Conservation (phyloP, 2,888 invertebrate species). For the Rhopalosiphum nymphaeae region DNA sequence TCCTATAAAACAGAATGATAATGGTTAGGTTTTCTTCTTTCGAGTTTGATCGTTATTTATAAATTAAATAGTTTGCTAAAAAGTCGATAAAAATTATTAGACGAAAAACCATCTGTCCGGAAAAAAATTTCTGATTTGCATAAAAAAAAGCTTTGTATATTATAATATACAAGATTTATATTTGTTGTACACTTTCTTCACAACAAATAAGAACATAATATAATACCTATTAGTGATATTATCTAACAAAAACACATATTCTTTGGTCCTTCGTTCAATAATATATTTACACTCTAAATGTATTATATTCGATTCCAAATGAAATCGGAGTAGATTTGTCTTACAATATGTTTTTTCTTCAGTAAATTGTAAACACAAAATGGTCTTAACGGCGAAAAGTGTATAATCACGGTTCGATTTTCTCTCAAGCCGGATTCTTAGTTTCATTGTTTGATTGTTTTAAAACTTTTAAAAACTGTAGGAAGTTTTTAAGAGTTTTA, state of each 20-base stretch:
- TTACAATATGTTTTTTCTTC: neutral
- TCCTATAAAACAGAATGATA: neutral
- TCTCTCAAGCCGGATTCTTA: neutral
- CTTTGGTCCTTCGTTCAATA: neutral
- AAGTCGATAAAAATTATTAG: neutral
- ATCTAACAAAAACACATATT: neutral
- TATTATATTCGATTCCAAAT: neutral
- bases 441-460: neutral
- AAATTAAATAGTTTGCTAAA: neutral
- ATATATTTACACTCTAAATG: neutral
- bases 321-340: neutral
- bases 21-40: neutral
- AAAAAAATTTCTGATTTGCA: neutral
- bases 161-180: neutral
- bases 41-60: neutral
- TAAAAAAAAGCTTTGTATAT: neutral
- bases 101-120: neutral
- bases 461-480: neutral
- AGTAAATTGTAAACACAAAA: neutral
- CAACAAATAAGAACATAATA: neutral
- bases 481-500: neutral
- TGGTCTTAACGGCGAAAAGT: neutral
- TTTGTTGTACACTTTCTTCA: neutral
- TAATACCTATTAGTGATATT: neutral
- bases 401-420: neutral